Conservation (phyloP, 2,113 vertebrate species). For the Notothenia rossii region DNA sequence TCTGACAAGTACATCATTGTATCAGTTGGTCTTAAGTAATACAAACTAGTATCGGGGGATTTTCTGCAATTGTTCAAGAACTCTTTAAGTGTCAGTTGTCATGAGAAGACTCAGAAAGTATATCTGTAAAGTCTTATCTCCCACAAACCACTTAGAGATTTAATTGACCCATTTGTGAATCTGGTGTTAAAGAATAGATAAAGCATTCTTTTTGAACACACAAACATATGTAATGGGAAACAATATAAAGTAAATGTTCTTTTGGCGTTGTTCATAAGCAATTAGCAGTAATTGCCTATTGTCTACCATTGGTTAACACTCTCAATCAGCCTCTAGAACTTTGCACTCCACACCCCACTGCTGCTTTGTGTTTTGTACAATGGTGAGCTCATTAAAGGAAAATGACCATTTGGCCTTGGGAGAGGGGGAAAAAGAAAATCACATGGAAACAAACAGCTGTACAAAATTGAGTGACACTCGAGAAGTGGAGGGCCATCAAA, state of each 20-base stretch:
- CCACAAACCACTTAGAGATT: not conserved
- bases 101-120: not conserved
- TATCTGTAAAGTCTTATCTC: not conserved
- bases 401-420: conserved; percentile 86
- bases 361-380: conserved; percentile 59
- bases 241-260: conserved; percentile 1
- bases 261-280: conserved; percentile 67
- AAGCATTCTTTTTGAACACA: conserved; percentile 7
- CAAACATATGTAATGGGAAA: not conserved
- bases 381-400: conserved; percentile 86
- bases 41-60: not conserved
- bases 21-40: conserved; percentile 42
- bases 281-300: conserved; percentile 69
- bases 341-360: conserved; percentile 48
- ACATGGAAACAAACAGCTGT: conserved; percentile 82
- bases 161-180: not conserved
- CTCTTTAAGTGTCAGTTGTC: conserved; percentile 11
- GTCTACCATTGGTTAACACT: conserved; percentile 73
- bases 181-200: not conserved
- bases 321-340: conserved; percentile 63
- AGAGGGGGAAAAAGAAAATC: conserved; percentile 69
- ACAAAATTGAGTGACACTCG: conserved; percentile 80
- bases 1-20: conserved; percentile 58
- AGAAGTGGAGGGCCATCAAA: conserved; percentile 83
- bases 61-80: conserved; percentile 23